phyloP scores from a whole-genome alignment of 2,797 vertebrate species.

The Smutsia gigantea region DNA sequence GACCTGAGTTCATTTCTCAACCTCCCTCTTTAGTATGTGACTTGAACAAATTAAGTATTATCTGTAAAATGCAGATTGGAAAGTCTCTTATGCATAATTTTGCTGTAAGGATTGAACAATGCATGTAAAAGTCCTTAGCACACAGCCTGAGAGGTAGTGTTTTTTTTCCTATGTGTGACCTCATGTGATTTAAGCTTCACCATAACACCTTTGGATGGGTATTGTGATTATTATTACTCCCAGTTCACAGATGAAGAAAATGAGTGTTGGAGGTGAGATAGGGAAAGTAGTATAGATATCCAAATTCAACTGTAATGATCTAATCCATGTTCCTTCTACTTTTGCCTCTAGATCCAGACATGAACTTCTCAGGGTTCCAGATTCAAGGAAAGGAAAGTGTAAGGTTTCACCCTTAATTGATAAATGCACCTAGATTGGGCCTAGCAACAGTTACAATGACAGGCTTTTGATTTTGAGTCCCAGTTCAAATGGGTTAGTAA shows the following conservation, averaged over 20 bases:
- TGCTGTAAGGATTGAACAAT: not conserved
- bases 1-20: not conserved
- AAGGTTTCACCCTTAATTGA: constrained; percentile 34
- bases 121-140: not conserved
- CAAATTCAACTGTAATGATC: not conserved
- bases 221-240: not conserved
- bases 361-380: not conserved
- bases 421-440: not conserved
- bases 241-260: constrained; percentile 2
- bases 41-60: not conserved
- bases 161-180: not conserved
- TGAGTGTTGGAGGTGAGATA: not conserved
- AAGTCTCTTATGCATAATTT: not conserved
- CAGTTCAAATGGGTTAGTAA: constrained; percentile 21
- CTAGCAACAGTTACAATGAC: not conserved
- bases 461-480: not conserved
- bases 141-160: not conserved
- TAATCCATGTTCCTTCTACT: not conserved
- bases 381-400: not conserved
- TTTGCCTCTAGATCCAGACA: not conserved
- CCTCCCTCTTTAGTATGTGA: not conserved
- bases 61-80: not conserved
- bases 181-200: not conserved
- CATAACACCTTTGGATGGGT: not conserved
- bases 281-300: not conserved